Base-by-base conservation (phyloP, 2,888 invertebrate species). In the Cryptophagus acutangulus region DNA sequence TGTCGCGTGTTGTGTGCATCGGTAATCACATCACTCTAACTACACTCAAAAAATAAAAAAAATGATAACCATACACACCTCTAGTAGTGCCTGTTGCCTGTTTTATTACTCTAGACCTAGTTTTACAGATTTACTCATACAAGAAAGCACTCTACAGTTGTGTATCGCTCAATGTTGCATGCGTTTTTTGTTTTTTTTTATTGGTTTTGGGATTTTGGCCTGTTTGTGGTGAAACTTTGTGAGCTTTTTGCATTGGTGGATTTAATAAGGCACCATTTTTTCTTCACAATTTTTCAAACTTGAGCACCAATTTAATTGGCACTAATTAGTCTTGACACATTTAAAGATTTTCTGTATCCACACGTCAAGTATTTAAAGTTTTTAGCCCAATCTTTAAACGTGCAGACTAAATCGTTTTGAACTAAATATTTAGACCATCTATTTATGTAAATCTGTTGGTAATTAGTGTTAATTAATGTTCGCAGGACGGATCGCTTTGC, bases 1-100 rank as follows among this genome's bases (percentile, higher is more conserved):
- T 87, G 82, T 82, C 83, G 87, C 87, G 86, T 86, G 85, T 86
- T 87, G 85, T 87, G 85, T 87, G 85, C 87, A 86, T 87, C 87
- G 87, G 87, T 87, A 87, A 76, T 83, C 83, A 83, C 82, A 52
- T 52, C 82, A 83, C 82, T 82, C 79, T 82, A 66, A 66, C 66
- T 69, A 68, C 66, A 65, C 66, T 59, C 54, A 51, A 36, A 41
- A 48, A 30, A 49, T 26, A 33, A 41, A 48, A 30, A 15, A 31
- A 31, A 31, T n/a, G 13, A 31, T 41, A 51, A 51, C 52, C 57
- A 63, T 67, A 69, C 69, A 68, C 69, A 69, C 62, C 66, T 69
- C 63, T 69, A 68, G 68, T 68, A 67, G 68, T 68, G 67, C 67
- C 66, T 68, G 67, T 59, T 54, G 26, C 6, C 13, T 29, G 26